Conservation (phyloP, 2,797 vertebrate genomes). For the Sebastes oblongus region DNA sequence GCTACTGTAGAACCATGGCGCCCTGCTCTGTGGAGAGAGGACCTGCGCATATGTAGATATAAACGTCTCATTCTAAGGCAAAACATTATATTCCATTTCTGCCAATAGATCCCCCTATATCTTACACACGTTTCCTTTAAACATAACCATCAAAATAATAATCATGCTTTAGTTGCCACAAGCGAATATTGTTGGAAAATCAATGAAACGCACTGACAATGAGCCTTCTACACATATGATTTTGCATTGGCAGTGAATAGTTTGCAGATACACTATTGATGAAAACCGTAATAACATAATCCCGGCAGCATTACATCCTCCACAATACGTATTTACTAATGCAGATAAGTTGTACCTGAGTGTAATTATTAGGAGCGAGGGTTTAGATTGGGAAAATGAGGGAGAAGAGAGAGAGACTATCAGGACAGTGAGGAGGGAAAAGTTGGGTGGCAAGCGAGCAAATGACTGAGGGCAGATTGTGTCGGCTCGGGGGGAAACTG, state of each 20-base stretch:
- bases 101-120: too few relatives aligned
- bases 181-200: neutral
- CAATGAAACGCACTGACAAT: neutral
- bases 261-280: neutral
- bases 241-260: neutral
- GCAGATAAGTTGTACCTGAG: conserved; percentile 1
- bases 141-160: neutral
- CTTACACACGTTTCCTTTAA: neutral
- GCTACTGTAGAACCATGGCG: too few relatives aligned
- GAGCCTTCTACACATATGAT: neutral
- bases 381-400: neutral
- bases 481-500: conserved; percentile 61
- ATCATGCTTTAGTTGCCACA: neutral
- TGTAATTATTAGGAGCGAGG: neutral
- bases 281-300: neutral
- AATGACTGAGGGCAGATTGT: conserved; percentile 73
- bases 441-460: conserved; percentile 33
- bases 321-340: neutral
- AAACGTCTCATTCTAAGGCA: too few relatives aligned
- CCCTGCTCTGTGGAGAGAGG: too few relatives aligned
- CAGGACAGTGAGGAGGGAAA: conserved; percentile 2
- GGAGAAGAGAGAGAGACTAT: neutral
- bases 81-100: too few relatives aligned
- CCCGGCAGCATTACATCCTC: neutral
- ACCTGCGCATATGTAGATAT: too few relatives aligned